Conservation (phyloP, 2,113 vertebrate genomes). For the Falco punctatus region DNA sequence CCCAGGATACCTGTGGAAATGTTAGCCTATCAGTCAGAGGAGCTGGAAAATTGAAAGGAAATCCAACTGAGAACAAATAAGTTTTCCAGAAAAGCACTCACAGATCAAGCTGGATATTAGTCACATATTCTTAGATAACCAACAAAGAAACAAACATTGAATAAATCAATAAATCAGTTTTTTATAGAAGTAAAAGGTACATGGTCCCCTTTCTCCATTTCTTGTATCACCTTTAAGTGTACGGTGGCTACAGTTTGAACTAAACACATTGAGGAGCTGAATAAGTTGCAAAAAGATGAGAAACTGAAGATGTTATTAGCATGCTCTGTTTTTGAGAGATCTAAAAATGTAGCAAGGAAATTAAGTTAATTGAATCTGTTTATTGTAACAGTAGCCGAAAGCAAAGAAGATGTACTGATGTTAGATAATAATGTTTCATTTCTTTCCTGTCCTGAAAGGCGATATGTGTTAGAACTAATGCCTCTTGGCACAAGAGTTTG, state of each 20-base stretch:
- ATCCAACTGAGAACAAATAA: neutral
- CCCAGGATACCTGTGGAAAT: neutral
- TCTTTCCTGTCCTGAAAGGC: slow-evolving; percentile 54
- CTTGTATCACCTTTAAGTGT: too few species aligned
- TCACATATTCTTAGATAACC: neutral
- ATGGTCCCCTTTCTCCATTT: neutral
- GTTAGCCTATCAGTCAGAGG: neutral
- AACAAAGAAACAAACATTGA: neutral
- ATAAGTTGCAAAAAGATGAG: neutral
- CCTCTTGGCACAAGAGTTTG: slow-evolving; percentile 51
- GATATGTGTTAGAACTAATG: slow-evolving; percentile 57
- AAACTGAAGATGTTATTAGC: neutral
- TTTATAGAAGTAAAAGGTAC: neutral
- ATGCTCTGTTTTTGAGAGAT: neutral
- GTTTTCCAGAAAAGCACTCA: neutral
- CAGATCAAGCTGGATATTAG: neutral
- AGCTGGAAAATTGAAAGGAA: neutral
- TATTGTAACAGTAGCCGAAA: neutral
- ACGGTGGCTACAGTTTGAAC: neutral
- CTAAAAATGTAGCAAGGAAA: neutral
- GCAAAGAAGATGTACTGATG: slow-evolving; percentile 35
- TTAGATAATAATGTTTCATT: slow-evolving; percentile 24
- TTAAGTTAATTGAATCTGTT: slow-evolving; percentile 3
- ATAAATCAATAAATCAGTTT: neutral
- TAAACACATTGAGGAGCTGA: neutral